These are phyloP conservation scores for Lochmaea crataegi DNA, from an alignment of 2,888 invertebrate species.

Conservation along the genomic window DNA sequence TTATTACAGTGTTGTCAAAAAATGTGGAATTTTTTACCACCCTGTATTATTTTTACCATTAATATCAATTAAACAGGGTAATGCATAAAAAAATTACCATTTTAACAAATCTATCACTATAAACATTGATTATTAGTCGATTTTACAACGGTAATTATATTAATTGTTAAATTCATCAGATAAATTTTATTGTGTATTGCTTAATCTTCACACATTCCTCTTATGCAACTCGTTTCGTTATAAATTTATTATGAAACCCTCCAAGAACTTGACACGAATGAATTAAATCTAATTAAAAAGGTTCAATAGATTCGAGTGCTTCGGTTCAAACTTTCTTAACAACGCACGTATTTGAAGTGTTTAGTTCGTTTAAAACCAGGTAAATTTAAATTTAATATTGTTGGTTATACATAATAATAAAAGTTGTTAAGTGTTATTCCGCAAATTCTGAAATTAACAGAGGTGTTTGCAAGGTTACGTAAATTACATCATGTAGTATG, in stretches of 20 bases:
- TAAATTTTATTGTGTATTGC: neutral
- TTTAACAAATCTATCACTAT: no score
- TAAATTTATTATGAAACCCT: neutral
- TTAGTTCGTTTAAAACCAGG: neutral
- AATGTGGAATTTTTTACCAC: no score
- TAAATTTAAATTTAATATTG: no score
- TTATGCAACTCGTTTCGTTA: constrained; percentile 4
- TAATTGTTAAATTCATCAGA: neutral
- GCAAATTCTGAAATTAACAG: neutral
- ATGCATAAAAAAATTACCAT: no score
- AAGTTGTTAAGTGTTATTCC: no score
- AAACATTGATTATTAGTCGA: neutral
- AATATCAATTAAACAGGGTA: no score
- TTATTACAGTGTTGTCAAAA: no score
- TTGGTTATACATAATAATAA: no score
- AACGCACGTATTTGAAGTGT: neutral
- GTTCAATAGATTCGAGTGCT: neutral
- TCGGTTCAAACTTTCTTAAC: neutral
- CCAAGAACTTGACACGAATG: neutral
- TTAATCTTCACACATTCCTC: constrained; percentile 1
- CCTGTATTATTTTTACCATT: no score
- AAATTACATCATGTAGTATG: neutral
- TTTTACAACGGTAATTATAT: neutral
- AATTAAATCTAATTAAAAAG: neutral
- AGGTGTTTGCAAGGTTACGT: neutral